Base-by-base conservation (phyloP, 1,140 invertebrate species). In the Apolygus lucorum region DNA sequence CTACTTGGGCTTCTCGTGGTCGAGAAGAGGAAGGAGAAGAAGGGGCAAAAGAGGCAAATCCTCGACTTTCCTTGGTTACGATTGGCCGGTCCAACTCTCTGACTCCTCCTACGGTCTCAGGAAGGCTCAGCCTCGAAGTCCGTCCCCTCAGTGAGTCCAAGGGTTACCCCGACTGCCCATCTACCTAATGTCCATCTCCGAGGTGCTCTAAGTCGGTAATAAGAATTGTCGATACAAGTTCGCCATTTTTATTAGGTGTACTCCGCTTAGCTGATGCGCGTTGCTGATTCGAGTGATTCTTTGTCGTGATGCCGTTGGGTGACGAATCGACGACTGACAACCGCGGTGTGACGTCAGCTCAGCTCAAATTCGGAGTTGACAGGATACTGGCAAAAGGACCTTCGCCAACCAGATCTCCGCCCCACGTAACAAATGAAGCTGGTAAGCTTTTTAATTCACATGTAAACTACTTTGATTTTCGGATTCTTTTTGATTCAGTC, bases 351-450 rank as follows among this genome's bases (percentile, higher is more conserved):
- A 11, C 54, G 8, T 59, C 54, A 4, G 54, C 22, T 22, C 54
- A 59, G 22, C 74, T 83, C 13, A 82, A 81, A 71, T 84, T 83
- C 73, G 79, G 82, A 4, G 76, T 84, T 1, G 82, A 84, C 28
- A 75, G 80, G n/a, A 83, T 84, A 74, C 72, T 84, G 24, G 79
- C 82, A 0, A 77, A 77, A 24, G 79, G 80, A 13, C 74, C 75
- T 28, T 73, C 68, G 8, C 24, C 74, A 25, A 8, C 28, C 8
- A 26, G n/a, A 8, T 1, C 26, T 22, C 52, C 68, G 26, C 28
- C 65, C 13, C 34, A 42, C 34, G 17, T 4, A 4, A 42, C 34
- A 42, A n/a, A n/a, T n/a, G 34, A 42, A 42, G 4, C 34, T 42
- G 4, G 34, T 42, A 42, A 42, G 34, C 17, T 42, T 42, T 8